phyloP scores from a whole-genome alignment of 2,797 vertebrate genomes.

The Sebastes hubbsi region DNA sequence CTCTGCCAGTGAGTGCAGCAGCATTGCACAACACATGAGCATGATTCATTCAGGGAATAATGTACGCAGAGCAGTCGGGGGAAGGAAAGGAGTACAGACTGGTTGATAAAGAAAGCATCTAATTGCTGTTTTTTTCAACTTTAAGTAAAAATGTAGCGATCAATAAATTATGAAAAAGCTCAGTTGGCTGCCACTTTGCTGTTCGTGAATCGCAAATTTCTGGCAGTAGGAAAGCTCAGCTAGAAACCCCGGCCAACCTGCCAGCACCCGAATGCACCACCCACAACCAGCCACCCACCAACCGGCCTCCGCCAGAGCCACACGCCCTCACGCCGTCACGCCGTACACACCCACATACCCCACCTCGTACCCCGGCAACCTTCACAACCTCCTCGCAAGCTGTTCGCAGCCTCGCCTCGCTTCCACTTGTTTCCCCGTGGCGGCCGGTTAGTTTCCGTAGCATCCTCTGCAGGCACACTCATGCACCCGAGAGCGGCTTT shows the following conservation, averaged over 20 bases:
- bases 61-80: not conserved
- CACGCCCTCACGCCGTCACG: not conserved
- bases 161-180: conserved; percentile 21
- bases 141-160: not conserved
- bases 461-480: conserved; percentile 30
- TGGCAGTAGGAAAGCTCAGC: not conserved
- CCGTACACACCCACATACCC: conserved; percentile 2
- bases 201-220: not conserved
- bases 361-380: conserved; percentile 12
- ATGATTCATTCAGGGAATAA: conserved; percentile 48
- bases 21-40: not conserved
- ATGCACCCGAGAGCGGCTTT: conserved; percentile 1
- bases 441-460: conserved; percentile 5
- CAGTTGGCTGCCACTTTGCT: not conserved
- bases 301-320: not conserved
- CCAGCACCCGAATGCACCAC: not conserved
- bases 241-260: not conserved
- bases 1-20: conserved; percentile 17
- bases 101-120: conserved; percentile 16
- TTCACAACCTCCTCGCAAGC: conserved; percentile 40
- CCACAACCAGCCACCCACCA: not conserved
- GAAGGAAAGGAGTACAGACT: not conserved
- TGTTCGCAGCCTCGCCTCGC: conserved; percentile 11
- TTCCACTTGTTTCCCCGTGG: conserved; percentile 26
- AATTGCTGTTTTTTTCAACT: not conserved